Evolutionary conservation across 2,888 invertebrate genomes (phyloP), one percentile per base, ranked within the genome.

Genomic region (Euproctis similis): DNA sequence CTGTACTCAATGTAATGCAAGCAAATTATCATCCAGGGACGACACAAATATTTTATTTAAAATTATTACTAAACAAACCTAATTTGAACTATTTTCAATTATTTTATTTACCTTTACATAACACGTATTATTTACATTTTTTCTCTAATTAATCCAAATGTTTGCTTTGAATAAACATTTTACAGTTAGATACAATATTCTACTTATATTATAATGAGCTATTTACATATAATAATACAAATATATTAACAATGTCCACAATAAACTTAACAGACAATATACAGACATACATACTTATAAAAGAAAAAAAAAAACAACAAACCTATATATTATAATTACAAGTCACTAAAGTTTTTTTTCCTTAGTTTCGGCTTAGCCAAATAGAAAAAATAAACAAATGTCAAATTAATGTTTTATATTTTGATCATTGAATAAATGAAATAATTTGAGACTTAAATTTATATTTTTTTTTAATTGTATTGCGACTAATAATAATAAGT

Each of bases 151-250:
- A 51, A 48, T 56, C 49, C 40, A 51, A 56, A 53, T 53, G 62
- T 57, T 57, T 49, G 42, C 49, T 54, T 61, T 56, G 59, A 46
- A 63, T 44, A 46, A 53, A n/a, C n/a, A n/a, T 59, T 49, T 39
- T 53, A 44, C 47, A 55, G 42, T 50, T 56, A 60, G 46, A 53
- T 72, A 68, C 59, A 70, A 68, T 71, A 67, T 40, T 59, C 63
- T 73, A 78, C 67, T 69, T 74, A 72, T 23, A 59, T 31, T 51
- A 52, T 14, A 55, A 26, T 31, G 36, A 53, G 45, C 52, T 82
- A 81, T 82, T 65, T 81, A 82, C 81, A 82, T 64, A 72, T n/a
- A 75, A 78, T 78, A 80, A 75, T 81, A 81, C 75, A 80, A 75
- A 81, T 70, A 71, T 73, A 57, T 54, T 52, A 84, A 82, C 80